Percentiles rank a stretch among this genome's conserved stretches.
These are phyloP conservation scores for Idris sp. DNA, from an alignment of 1,140 invertebrate species.

Conservation along the genomic window DNA sequence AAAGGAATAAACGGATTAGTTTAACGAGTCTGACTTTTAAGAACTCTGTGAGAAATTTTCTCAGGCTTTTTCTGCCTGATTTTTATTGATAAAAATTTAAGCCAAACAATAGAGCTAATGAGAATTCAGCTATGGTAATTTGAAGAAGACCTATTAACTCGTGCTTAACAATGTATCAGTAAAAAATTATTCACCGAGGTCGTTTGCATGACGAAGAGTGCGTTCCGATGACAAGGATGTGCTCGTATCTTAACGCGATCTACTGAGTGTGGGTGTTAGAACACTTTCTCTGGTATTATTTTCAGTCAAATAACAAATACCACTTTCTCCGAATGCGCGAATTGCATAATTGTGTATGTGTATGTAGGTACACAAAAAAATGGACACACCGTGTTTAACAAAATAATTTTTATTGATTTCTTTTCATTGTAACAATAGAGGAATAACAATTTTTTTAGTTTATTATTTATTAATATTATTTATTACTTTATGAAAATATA, in stretches of 20 bases:
- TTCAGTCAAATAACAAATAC: slow-evolving; percentile 37
- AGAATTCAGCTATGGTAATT: slow-evolving; percentile 2
- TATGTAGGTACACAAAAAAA: too few species aligned
- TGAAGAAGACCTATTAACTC: slow-evolving; percentile 1
- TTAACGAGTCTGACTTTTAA: too few species aligned
- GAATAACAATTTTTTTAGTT: slow-evolving; percentile 66
- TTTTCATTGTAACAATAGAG: slow-evolving; percentile 67
- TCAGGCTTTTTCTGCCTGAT: slow-evolving; percentile 21
- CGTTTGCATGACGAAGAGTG: slow-evolving; percentile 9
- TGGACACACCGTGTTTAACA: slow-evolving; percentile 62
- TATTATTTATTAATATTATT: too few species aligned
- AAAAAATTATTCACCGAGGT: neutral
- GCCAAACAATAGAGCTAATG: slow-evolving; percentile 14
- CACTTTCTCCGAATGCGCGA: slow-evolving; percentile 49
- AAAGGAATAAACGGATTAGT: too few species aligned
- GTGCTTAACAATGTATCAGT: slow-evolving; percentile 5
- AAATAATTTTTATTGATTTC: slow-evolving; percentile 70
- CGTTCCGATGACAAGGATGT: neutral
- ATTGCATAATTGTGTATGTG: slow-evolving; percentile 29
- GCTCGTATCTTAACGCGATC: slow-evolving; percentile 11
- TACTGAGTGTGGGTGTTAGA: slow-evolving; percentile 41
- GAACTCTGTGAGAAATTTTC: slow-evolving; percentile 26
- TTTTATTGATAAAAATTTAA: slow-evolving; percentile 20
- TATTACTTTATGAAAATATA: too few species aligned
- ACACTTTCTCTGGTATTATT: slow-evolving; percentile 49